Evolutionary conservation across 2,797 vertebrate genomes (phyloP).

Genomic region (Myotis myotis): DNA sequence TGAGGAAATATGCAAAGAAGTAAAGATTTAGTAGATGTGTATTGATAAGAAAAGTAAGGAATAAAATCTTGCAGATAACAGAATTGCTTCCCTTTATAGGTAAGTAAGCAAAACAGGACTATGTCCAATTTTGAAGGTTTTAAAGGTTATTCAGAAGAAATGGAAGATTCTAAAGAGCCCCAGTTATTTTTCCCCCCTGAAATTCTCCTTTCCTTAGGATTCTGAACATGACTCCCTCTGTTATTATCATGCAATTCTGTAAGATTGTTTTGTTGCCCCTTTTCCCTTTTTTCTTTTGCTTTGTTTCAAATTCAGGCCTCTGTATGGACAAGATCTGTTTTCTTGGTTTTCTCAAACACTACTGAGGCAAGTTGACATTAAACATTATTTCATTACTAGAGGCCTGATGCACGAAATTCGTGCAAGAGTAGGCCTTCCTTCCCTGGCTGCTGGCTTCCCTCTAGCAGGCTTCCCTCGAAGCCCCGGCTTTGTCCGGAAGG

Average conservation of each 20-base stretch:
- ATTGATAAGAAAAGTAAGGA: background rate
- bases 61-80: background rate
- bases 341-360: slow-evolving; percentile 25
- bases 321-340: background rate
- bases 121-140: background rate
- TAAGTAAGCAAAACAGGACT: background rate
- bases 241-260: background rate
- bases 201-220: background rate
- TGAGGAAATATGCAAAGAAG: background rate
- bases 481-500: too few relatives aligned
- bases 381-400: background rate
- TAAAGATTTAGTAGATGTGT: background rate
- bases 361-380: slow-evolving; percentile 26
- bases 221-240: background rate
- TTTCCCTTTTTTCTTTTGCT: background rate
- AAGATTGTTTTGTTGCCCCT: background rate
- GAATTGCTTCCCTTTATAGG: background rate
- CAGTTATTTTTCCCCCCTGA: background rate
- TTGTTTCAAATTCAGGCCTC: slow-evolving; percentile 5
- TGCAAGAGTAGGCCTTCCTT: too few relatives aligned
- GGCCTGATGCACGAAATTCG: too few relatives aligned
- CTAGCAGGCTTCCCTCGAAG: too few relatives aligned
- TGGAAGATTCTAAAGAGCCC: background rate
- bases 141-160: background rate
- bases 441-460: too few relatives aligned